Conservation (phyloP, 2,797 vertebrate species). For the Lagodon rhomboides region DNA sequence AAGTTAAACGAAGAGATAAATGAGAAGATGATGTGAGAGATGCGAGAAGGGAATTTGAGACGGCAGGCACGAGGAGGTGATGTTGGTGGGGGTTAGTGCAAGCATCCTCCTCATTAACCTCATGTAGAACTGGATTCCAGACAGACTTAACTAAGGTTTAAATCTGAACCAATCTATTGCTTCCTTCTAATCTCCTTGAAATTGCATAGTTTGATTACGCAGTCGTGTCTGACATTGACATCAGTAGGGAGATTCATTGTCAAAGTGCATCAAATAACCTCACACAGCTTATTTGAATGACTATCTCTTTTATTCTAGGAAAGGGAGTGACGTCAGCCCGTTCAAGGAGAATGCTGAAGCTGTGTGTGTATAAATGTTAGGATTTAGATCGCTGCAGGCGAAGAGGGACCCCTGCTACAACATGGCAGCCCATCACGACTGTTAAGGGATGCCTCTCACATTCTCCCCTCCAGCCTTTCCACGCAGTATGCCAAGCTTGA, state of each 20-base stretch:
- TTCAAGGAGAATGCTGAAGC: conserved; percentile 27
- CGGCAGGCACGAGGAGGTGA: not conserved
- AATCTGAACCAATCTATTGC: conserved; percentile 26
- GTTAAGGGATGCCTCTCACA: conserved; percentile 70
- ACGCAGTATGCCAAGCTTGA: conserved; percentile 53
- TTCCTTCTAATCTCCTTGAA: conserved; percentile 18
- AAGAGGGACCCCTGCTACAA: conserved; percentile 60
- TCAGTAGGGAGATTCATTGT: conserved; percentile 37
- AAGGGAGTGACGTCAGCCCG: conserved; percentile 35
- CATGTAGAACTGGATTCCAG: conserved; percentile 17
- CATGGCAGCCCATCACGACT: conserved; percentile 57
- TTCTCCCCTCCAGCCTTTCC: conserved; percentile 60
- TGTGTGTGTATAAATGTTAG: conserved; percentile 29
- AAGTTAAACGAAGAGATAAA: conserved; percentile 31
- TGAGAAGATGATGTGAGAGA: conserved; percentile 21
- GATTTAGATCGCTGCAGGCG: conserved; percentile 62
- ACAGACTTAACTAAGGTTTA: conserved; percentile 22
- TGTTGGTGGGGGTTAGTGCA: not conserved
- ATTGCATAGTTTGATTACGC: conserved; percentile 38
- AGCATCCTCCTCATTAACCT: conserved; percentile 52
- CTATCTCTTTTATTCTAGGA: conserved; percentile 3
- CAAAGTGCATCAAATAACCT: conserved; percentile 25
- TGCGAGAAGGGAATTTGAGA: not conserved
- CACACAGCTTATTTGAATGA: conserved; percentile 30
- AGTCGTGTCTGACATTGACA: conserved; percentile 27